These are phyloP conservation scores for Thalassophryne amazonica DNA, from an alignment of 2,797 vertebrate genomes.

Conservation along the genomic window DNA sequence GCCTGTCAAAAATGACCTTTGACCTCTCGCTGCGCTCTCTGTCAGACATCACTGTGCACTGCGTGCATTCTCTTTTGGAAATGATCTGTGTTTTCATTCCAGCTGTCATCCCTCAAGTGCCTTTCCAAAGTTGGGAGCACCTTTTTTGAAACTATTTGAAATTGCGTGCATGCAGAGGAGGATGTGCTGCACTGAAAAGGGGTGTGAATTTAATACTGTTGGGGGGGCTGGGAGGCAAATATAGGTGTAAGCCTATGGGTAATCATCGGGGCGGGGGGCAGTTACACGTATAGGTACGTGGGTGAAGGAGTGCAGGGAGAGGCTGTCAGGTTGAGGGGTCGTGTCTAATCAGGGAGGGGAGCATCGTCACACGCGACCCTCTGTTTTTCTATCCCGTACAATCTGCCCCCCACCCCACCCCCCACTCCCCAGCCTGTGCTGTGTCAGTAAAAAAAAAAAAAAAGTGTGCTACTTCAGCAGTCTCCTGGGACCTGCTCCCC, in stretches of 20 bases:
- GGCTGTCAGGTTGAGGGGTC: conserved; percentile 49
- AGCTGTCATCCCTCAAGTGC: conserved; percentile 38
- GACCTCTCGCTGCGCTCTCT: background rate
- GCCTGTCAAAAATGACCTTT: background rate
- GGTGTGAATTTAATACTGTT: conserved; percentile 60
- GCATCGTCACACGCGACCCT: conserved; percentile 47
- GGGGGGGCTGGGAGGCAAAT: conserved; percentile 26
- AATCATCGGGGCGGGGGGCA: conserved; percentile 60
- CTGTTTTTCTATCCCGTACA: conserved; percentile 58
- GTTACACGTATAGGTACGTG: conserved; percentile 53
- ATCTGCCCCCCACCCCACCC: conserved; percentile 25
- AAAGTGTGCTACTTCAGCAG: conserved; percentile 79
- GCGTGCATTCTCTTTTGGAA: conserved; percentile 30
- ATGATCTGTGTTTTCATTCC: conserved; percentile 30
- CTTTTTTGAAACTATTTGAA: conserved; percentile 5
- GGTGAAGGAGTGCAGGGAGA: conserved; percentile 19
- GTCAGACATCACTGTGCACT: conserved; percentile 1
- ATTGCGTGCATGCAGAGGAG: conserved; percentile 13
- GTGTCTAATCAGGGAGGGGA: conserved; percentile 59
- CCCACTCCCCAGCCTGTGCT: conserved; percentile 52
- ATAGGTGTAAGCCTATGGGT: conserved; percentile 62
- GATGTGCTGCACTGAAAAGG: conserved; percentile 3
- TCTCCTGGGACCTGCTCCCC: conserved; percentile 69
- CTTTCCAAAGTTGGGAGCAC: conserved; percentile 34
- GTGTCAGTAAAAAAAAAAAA: conserved; percentile 74